Evolutionary conservation across 2,797 vertebrate species (phyloP), one percentile per base, ranked within the genome.

Genomic region (Sebastes nivosus): DNA sequence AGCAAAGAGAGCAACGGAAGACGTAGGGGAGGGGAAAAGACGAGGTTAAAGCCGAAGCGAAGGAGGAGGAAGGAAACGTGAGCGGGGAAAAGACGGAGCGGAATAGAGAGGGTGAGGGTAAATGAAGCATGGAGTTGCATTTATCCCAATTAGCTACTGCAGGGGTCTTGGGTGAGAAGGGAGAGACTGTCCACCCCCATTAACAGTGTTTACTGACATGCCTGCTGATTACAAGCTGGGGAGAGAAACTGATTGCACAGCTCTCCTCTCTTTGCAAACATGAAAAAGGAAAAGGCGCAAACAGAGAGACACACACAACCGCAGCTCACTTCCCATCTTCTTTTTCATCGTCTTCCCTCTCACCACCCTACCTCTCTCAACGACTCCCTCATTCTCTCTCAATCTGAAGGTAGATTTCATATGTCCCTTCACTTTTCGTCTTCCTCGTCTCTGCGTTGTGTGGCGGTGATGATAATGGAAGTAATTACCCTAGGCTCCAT

Each of bases 171-270:
- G 92, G 90, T 90, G 86, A 92, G 88, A 92, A 86, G 79, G 87
- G 90, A 89, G 84, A 87, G 90, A 80, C 87, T 90, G 93, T 94
- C 94, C 94, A 92, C 93, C 93, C 92, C 91, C 91, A 95, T 96
- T 96, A 95, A 89, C 91, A 91, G 88, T 95, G 95, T 95, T 95
- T 95, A 94, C 93, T 94, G 93, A 95, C 94, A 95, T 93, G 91
- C 83, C 82, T 89, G 80, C 89, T 94, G 92, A 94, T 94, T 92
- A 89, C 86, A 90, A 89, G 88, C 90, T 79, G 68, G 72, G 83
- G 82, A 87, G 79, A 76, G 86, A 86, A 90, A 76, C 30, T 86
- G 81, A 79, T 72, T 86, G 87, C 89, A 84, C 69, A 79, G 83
- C 82, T 67, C 63, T 59, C 20, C 38, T 87, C 81, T 84, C 77